Base-by-base conservation (phyloP, 2,113 vertebrate genomes). In the Malurus alboscapulatus region DNA sequence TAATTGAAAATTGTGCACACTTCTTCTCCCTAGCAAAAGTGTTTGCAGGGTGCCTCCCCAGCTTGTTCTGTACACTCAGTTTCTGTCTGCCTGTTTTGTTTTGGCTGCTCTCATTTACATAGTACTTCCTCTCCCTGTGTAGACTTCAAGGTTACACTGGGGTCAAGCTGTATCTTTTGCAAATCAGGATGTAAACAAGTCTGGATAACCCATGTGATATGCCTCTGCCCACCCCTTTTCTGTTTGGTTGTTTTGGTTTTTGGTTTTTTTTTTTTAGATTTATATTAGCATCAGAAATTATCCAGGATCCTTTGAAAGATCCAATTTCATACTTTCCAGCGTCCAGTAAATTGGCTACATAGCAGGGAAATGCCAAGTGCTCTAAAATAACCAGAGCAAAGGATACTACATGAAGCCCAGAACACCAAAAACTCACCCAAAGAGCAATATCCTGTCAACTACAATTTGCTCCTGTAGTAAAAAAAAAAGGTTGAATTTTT, bases 171-270 rank as follows among this genome's bases (percentile, higher is more conserved):
- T 93, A 95, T 93, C 95, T 95, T 91, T 88, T 84, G 76, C 90
- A 87, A 95, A 95, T 92, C 92, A 94, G 90, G 94, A 92, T 90
- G 90, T 96, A 97, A 97, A 97, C 96, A 97, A 95, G 80, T 40
- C 83, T 88, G 61, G 80, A 51, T 91, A 92, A 78, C 48, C 88
- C 93, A 83, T 72, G 88, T 79, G 90, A 87, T 62, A 55, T 5
- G 17, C 58, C 9, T 78, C 62, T 93, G 53, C 93, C 75, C 66
- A 72, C 68, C 75, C 63, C 14, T 93, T 81, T 54, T 61, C 71
- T 92, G n/a, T 82, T 91, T 48, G 45, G 50, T 57, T 2, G 1
- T 8, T 18, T 12, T 55, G 20, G 45, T 45, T 20, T 45, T 45
- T 45, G 45, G 19, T 45, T 4, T 45, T 7, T 30, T 57, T 76